Base-by-base conservation (phyloP, 1,140 invertebrate species). In the Sarcophaga peregrina region DNA sequence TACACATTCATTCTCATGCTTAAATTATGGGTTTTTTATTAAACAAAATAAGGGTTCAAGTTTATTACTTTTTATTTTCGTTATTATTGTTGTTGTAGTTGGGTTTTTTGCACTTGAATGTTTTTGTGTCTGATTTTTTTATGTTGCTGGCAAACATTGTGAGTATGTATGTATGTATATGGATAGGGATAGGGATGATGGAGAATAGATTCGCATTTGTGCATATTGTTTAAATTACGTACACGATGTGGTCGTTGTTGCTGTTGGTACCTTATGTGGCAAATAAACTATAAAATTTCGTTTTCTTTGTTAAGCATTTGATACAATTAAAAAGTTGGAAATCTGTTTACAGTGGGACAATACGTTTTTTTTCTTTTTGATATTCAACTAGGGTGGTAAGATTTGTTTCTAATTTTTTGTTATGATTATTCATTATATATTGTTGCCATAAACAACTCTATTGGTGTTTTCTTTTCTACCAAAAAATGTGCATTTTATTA, bases 201-300 rank as follows among this genome's bases (percentile, higher is more conserved):
- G 9, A 20, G 17, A 68, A 68, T 84, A 37, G 72, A 81, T 78
- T 85, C 84, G 83, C 84, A 83, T 78, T 46, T 83, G 74, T 86
- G 86, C 88, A 89, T 89, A 89, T 89, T 89, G 88, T 88, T 87
- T 85, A 88, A 88, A 89, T 89, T 89, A 89, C 25, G 25, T 89
- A 88, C 89, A 68, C 58, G 58, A n/a, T 17, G 9, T n/a, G n/a
- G 45, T 76, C 4, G 37, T 75, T 46, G 15, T 45, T 37, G 25
- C 10, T 74, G 8, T 45, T 74, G 9, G 74, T n/a, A 68, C 45
- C 74, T 76, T 76, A 76, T 76, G 74, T 76, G 74, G 74, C 74
- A 76, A 76, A 76, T 76, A 76, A 76, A 76, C 62, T 68, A 68
- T 9, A 54, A 81, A 81, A 37, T 68, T 48, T 68, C 20, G 7